These are phyloP conservation scores for Agrypnia vestita DNA, from an alignment of 1,140 invertebrate genomes.

Conservation along the genomic window DNA sequence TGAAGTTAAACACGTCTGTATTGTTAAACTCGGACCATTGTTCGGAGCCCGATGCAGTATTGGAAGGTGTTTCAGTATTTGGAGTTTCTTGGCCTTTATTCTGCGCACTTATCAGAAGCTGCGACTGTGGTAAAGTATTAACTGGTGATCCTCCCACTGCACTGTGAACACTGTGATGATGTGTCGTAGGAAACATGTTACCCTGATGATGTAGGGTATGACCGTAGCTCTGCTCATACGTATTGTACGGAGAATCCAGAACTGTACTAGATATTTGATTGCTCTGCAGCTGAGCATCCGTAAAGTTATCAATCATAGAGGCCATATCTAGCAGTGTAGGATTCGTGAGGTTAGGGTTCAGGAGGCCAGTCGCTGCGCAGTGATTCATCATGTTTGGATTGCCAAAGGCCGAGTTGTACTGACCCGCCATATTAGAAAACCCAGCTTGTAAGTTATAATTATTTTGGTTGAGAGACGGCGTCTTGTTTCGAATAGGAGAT, in stretches of 20 bases:
- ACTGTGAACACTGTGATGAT: conserved; percentile 60
- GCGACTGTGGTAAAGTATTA: conserved; percentile 67
- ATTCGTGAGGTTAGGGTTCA: conserved; percentile 72
- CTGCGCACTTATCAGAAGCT: conserved; percentile 7
- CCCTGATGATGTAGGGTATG: conserved; percentile 68
- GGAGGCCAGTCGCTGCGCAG: conserved; percentile 63
- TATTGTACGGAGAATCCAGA: conserved; percentile 80
- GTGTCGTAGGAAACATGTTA: conserved; percentile 66
- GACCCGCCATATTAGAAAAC: conserved; percentile 65
- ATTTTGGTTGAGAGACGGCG: conserved; percentile 67
- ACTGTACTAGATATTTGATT: conserved; percentile 88
- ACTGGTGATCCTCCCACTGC: conserved; percentile 64
- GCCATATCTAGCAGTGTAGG: conserved; percentile 79
- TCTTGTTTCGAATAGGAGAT: conserved; percentile 66
- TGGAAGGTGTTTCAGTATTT: conserved; percentile 58
- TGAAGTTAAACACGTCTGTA: conserved; percentile 66
- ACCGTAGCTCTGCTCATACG: conserved; percentile 71
- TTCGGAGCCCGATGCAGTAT: conserved; percentile 68
- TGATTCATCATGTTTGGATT: conserved; percentile 71
- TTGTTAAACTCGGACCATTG: conserved; percentile 74
- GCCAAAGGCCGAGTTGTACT: conserved; percentile 71
- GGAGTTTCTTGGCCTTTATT: background rate
- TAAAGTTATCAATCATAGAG: conserved; percentile 82
- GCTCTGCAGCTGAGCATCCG: conserved; percentile 84
- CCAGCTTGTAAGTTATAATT: conserved; percentile 64